Conservation (phyloP, 2,797 vertebrate species). For the Sphenopsis melanotis region DNA sequence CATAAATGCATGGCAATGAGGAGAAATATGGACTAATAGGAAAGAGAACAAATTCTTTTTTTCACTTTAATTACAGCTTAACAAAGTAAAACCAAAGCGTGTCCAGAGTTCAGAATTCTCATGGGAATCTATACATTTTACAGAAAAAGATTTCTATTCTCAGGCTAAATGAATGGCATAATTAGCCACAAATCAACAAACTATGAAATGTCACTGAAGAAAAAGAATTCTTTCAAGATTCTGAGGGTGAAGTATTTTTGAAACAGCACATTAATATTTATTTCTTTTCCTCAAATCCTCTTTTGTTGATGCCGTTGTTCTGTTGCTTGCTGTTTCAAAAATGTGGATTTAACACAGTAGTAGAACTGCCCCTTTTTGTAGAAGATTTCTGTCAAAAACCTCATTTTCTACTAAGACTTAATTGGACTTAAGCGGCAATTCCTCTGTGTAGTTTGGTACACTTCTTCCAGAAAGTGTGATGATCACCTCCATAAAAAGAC, state of each 20-base stretch:
- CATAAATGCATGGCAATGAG: not conserved
- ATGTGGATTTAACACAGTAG: not conserved
- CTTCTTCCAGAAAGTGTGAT: not conserved
- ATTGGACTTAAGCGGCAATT: not conserved
- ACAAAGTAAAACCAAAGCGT: not conserved
- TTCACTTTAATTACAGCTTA: slow-evolving; percentile 6
- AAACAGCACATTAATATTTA: not conserved
- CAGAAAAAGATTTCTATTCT: not conserved
- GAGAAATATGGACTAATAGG: not conserved
- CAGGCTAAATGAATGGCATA: not conserved
- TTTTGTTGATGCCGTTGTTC: not conserved
- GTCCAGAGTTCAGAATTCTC: not conserved
- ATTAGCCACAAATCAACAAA: not conserved
- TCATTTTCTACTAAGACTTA: not conserved
- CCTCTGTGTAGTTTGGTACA: not conserved
- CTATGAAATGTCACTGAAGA: not conserved
- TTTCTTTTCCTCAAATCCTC: not conserved
- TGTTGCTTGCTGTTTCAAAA: not conserved
- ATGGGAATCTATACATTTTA: not conserved
- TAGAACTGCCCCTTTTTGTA: not conserved
- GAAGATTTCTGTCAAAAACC: not conserved
- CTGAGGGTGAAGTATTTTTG: not conserved
- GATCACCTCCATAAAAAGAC: not conserved
- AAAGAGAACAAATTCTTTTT: not conserved
- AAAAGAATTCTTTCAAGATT: not conserved